phyloP scores from a whole-genome alignment of 2,888 invertebrate genomes.

The Andrena trimmerana region DNA sequence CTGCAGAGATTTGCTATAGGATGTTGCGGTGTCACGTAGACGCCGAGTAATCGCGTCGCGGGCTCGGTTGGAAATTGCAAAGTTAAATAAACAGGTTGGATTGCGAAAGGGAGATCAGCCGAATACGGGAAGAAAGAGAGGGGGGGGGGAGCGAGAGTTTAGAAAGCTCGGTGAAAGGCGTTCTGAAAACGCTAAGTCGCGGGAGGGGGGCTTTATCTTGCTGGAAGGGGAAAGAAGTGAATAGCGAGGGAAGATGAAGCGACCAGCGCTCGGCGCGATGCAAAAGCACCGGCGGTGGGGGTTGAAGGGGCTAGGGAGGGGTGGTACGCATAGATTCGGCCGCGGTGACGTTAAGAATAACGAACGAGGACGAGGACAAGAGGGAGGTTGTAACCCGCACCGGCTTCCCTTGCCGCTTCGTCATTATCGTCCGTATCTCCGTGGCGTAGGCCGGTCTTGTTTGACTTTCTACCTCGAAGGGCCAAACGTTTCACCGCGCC shows the following conservation, averaged over 20 bases:
- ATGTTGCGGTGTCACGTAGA: background rate
- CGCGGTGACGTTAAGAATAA: slow-evolving; percentile 68
- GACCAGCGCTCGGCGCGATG: slow-evolving; percentile 14
- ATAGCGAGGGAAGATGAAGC: slow-evolving; percentile 20
- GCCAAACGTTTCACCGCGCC: background rate
- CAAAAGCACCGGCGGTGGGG: background rate
- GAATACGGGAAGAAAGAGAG: background rate
- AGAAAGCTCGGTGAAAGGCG: slow-evolving; percentile 4
- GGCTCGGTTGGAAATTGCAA: slow-evolving; percentile 3
- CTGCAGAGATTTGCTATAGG: no score
- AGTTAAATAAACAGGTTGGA: slow-evolving; percentile 35
- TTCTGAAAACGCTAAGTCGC: slow-evolving; percentile 25
- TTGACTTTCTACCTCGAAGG: slow-evolving; percentile 3
- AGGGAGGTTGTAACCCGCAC: slow-evolving; percentile 64
- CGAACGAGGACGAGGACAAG: slow-evolving; percentile 69
- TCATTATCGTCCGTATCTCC: slow-evolving; percentile 50
- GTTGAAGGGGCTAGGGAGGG: slow-evolving; percentile 1
- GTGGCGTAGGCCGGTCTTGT: background rate
- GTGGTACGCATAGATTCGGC: slow-evolving; percentile 64
- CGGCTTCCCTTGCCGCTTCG: slow-evolving; percentile 44
- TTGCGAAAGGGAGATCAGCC: background rate
- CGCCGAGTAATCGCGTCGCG: background rate
- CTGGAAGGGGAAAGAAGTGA: slow-evolving; percentile 25
- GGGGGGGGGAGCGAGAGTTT: background rate
- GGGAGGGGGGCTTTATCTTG: slow-evolving; percentile 37